Evolutionary conservation across 2,113 vertebrate species (phyloP).

Genomic region (Tragelaphus imberbis): DNA sequence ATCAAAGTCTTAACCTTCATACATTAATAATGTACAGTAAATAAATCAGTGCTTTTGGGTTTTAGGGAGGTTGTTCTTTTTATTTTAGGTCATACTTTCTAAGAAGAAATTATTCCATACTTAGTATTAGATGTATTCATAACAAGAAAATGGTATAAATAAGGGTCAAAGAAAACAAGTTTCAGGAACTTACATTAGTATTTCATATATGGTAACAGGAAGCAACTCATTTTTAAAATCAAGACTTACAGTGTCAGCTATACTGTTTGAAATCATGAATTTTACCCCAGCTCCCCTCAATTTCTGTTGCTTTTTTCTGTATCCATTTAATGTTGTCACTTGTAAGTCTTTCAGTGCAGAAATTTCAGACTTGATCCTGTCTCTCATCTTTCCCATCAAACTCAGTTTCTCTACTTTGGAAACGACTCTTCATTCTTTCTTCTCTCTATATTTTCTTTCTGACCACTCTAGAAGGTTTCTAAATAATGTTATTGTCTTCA

Average conservation of each 20-base stretch:
- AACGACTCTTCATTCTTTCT: neutral
- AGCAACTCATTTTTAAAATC: slow-evolving; percentile 18
- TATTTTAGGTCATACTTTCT: slow-evolving; percentile 62
- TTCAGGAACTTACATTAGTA: neutral
- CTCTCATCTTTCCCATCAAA: neutral
- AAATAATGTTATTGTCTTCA: neutral
- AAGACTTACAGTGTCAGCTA: neutral
- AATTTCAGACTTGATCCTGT: neutral
- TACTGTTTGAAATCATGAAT: neutral
- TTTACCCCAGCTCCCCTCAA: neutral
- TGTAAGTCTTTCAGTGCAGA: neutral
- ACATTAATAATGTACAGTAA: slow-evolving; percentile 81
- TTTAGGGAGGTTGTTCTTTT: slow-evolving; percentile 65
- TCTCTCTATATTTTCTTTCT: neutral
- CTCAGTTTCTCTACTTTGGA: neutral
- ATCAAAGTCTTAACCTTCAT: slow-evolving; percentile 83
- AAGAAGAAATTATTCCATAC: slow-evolving; percentile 52
- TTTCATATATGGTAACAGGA: slow-evolving; percentile 32
- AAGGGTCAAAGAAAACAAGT: neutral
- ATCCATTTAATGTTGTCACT: neutral
- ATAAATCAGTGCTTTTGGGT: slow-evolving; percentile 79
- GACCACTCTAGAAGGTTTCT: neutral
- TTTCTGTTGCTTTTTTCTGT: neutral
- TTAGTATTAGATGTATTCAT: slow-evolving; percentile 61
- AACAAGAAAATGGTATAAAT: slow-evolving; percentile 35